Evolutionary conservation across 92 coral and sea anemone species (phyloP).

Genomic region (Epizoanthus fatuus): DNA sequence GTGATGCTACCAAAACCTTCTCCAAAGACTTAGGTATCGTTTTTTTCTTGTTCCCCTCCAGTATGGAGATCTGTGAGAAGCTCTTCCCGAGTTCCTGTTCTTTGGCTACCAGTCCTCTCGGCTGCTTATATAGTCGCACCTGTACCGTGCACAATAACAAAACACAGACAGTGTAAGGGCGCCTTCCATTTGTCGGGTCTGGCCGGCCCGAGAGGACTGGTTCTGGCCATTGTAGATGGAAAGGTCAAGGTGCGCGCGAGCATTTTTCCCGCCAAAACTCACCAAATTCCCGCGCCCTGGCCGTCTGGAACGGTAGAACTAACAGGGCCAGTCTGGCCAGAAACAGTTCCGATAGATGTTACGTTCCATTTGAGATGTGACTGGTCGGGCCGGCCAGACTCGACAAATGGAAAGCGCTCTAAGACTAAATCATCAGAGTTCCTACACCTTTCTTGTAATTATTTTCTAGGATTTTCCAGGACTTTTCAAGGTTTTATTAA

Average conservation of each 20-base stretch:
- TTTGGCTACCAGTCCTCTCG: neutral
- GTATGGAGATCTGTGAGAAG: conserved; percentile 5
- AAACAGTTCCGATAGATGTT: too few relatives aligned
- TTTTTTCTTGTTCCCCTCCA: conserved; percentile 19
- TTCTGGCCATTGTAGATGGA: too few relatives aligned
- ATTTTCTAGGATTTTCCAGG: neutral
- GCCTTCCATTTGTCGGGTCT: too few relatives aligned
- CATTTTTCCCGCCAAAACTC: too few relatives aligned
- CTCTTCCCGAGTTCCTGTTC: conserved; percentile 8
- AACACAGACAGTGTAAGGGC: too few relatives aligned
- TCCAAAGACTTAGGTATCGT: neutral
- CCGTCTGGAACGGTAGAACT: too few relatives aligned
- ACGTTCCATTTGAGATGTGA: neutral
- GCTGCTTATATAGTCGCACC: conserved; percentile 11
- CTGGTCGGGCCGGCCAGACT: neutral
- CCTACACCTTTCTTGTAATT: neutral
- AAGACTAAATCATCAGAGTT: too few relatives aligned
- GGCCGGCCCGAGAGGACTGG: too few relatives aligned
- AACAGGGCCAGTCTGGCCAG: too few relatives aligned
- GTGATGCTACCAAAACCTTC: neutral
- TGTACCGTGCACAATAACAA: neutral
- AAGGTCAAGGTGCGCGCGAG: too few relatives aligned
- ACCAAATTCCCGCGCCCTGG: too few relatives aligned
- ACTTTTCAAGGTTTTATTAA: neutral
- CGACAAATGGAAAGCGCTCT: too few relatives aligned